Evolutionary conservation across 2,888 invertebrate species (phyloP), one percentile per base, ranked within the genome.

Genomic region (Dioctria rufipes): DNA sequence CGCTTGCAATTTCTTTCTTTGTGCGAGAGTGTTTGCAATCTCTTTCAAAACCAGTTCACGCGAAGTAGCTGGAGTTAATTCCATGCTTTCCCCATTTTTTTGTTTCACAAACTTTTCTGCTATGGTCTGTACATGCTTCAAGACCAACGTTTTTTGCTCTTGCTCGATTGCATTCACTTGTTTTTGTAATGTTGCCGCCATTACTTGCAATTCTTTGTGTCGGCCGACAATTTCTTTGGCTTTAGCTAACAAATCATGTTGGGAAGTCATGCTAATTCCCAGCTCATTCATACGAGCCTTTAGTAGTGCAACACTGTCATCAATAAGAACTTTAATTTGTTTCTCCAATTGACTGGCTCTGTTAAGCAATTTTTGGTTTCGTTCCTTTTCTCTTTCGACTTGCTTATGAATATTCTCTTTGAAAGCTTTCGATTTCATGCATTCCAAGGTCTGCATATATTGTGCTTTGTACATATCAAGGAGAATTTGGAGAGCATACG

Each of bases 171-270:
- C 88, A 63, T 89, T 90, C 82, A 97, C 96, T 91, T 96, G 96
- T 49, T 93, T 92, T 87, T 98, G 96, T 82, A 98, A 90, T 87
- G 94, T 94, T 86, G 94, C 94, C 2, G 95, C 96, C 89, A 96
- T 95, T 82, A 94, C 94, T 89, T 98, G 97, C 81, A 98, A 90
- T 87, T 98, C 97, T 88, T 97, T 97, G 88, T 98, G 98, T 43
- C 96, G 91, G 80, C 96, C 93, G 46, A 98, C 97, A 85, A 98
- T 98, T 90, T 97, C 96, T 87, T 96, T 96, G 78, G 96, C 96
- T 89, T 95, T 95, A 4, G 95, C 93, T 80, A 96, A 90, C 80
- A 96, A 90, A 89, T 96, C 96, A 80, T 95, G 95, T 0, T 96
- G 95, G 82, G 95, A 95, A 80, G 92, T 94, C 25, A 95, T 95